Base-by-base conservation (phyloP, 2,113 vertebrate genomes). In the Labrus mixtus region DNA sequence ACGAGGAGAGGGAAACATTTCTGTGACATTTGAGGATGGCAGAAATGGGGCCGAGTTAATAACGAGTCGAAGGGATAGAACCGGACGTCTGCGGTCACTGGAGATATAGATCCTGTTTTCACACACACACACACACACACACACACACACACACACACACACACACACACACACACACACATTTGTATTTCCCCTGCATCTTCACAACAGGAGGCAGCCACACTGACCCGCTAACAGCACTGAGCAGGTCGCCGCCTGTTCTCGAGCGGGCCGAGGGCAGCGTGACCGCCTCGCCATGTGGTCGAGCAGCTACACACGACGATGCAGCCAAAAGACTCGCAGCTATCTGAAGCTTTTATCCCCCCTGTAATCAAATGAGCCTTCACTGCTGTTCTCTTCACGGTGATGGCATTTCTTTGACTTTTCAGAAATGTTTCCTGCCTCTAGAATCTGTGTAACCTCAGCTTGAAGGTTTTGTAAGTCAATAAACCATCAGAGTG, bases 21-120 rank as follows among this genome's bases (percentile, higher is more conserved):
- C 78, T 37, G 64, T 81, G 89, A 87, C 90, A 88, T 89, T 83
- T 82, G 74, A 85, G 63, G 53, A 45, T 55, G 76, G 58, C 50
- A 57, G 51, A 25, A 43, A 72, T 61, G 36, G 6, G 41, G 29
- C 9, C 9, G 58, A 15, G 46, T 68, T 48, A 78, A 67, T 68
- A 85, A 76, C 70, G 53, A 78, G 53, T 37, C 6, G 5, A 48
- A 19, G 6, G 48, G 68, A 76, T 67, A 22, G 12, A 59, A 67
- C 9, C 20, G 46, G 11, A 23, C 33, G 41, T 67, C 46, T 68
- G 23, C 10, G 62, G 16, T 68, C 63, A n/a, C n/a, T 20, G n/a
- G 22, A 25, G 50, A 48, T 68, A 41, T 25, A 46, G 37, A 41
- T 73, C 12, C 15, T 22, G 46, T 61, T 54, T 67, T 60, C 29